These are phyloP conservation scores for Ophioninae sp. DNA, from an alignment of 2,888 invertebrate genomes.

Conservation along the genomic window DNA sequence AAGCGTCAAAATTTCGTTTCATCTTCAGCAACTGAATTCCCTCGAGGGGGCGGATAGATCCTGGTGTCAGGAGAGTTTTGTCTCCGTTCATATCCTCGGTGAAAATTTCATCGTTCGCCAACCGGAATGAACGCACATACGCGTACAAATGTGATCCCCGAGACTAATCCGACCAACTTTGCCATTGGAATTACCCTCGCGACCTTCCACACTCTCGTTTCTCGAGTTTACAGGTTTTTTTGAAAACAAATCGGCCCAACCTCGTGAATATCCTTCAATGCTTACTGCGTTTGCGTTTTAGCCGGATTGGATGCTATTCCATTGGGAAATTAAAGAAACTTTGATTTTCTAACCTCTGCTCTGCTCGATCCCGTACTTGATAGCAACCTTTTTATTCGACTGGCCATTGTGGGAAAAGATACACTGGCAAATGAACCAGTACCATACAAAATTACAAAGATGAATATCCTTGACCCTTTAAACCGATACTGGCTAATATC, in stretches of 20 bases:
- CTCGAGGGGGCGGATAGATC: neutral
- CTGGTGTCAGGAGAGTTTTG: conserved; percentile 23
- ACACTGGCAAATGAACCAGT: no score
- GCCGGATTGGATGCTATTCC: conserved; percentile 59
- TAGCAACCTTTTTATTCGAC: no score
- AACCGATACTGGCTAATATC: no score
- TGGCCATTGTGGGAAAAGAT: no score
- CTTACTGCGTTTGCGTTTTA: conserved; percentile 13
- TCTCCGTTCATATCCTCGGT: conserved; percentile 26
- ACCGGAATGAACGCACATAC: conserved; percentile 27
- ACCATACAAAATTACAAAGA: no score
- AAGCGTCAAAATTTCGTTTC: conserved; percentile 52
- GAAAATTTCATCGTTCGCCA: conserved; percentile 36
- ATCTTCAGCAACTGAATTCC: conserved; percentile 30
- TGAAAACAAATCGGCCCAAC: conserved; percentile 47
- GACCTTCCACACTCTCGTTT: conserved; percentile 38
- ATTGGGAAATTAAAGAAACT: conserved; percentile 74
- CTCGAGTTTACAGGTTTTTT: conserved; percentile 44
- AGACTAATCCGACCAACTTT: conserved; percentile 66
- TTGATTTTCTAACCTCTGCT: conserved; percentile 51
- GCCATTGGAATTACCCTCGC: conserved; percentile 63
- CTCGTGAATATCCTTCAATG: neutral
- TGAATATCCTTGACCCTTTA: no score
- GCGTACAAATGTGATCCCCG: conserved; percentile 59
- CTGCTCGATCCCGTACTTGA: no score